These are phyloP conservation scores for Saxidomus purpurata DNA, from an alignment of 1,140 invertebrate genomes.

Conservation along the genomic window DNA sequence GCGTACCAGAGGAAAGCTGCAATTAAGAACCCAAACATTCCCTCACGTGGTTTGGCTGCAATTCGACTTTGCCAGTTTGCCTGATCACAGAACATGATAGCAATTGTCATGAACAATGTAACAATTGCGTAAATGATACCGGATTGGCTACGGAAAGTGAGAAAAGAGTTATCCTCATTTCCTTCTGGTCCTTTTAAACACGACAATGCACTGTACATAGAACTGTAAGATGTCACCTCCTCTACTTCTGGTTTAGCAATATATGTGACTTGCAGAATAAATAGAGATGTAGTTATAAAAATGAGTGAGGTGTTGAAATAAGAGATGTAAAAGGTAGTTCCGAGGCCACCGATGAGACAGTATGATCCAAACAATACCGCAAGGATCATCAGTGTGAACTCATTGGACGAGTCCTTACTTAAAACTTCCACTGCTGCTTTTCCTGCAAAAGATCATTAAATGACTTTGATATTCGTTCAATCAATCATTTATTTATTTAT, in stretches of 20 bases:
- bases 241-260: conserved; percentile 54
- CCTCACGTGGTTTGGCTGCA: conserved; percentile 83
- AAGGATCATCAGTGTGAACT: conserved; percentile 76
- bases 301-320: conserved; percentile 85
- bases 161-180: conserved; percentile 76
- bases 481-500: too few species aligned
- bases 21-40: conserved; percentile 82
- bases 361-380: conserved; percentile 83
- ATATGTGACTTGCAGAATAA: conserved; percentile 73
- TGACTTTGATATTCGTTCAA: too few species aligned
- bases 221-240: not conserved
- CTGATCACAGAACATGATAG: conserved; percentile 85
- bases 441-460: not conserved
- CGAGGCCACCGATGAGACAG: conserved; percentile 85
- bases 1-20: conserved; percentile 85
- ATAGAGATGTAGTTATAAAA: conserved; percentile 76
- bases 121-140: conserved; percentile 72
- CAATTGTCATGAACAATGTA: conserved; percentile 80
- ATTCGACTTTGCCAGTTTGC: conserved; percentile 84
- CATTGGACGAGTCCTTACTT: conserved; percentile 73
- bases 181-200: conserved; percentile 76
- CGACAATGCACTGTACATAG: not conserved
- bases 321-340: conserved; percentile 86
- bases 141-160: conserved; percentile 72
- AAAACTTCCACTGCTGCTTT: conserved; percentile 70